Conservation (phyloP, 2,113 vertebrate genomes). For the Nematolebias whitei region DNA sequence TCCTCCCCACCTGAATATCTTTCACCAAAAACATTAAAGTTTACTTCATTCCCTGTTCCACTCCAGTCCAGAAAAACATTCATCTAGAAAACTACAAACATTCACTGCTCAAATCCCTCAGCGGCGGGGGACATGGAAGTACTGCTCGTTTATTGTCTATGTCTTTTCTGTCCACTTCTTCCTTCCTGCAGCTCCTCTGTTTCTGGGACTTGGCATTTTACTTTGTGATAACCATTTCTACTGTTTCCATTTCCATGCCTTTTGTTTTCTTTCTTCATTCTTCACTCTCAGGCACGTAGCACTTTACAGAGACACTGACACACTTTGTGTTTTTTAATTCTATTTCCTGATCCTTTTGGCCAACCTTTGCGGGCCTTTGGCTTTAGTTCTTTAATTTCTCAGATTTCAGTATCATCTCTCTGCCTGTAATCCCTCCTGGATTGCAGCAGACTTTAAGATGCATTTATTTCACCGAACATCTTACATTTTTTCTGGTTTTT, state of each 20-base stretch:
- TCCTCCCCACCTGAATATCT: too few species aligned
- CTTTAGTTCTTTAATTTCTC: conserved; percentile 55
- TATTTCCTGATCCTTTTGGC: conserved; percentile 16
- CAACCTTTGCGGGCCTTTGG: conserved; percentile 3
- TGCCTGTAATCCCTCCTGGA: conserved; percentile 35
- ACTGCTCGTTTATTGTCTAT: too few species aligned
- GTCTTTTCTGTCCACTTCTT: conserved; percentile 37
- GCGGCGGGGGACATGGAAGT: too few species aligned
- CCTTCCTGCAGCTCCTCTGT: conserved; percentile 89
- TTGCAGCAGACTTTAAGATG: conserved; percentile 40
- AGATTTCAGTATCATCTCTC: conserved; percentile 23
- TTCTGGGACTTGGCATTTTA: conserved; percentile 97
- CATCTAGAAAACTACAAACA: too few species aligned
- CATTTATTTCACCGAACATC: conserved; percentile 40
- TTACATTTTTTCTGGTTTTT: conserved; percentile 57
- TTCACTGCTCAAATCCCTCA: too few species aligned
- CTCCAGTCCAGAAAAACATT: too few species aligned
- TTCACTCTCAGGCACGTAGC: conserved; percentile 76
- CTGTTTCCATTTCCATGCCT: conserved; percentile 80
- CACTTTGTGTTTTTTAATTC: conserved; percentile 26
- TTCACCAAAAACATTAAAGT: too few species aligned
- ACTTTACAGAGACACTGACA: conserved; percentile 74
- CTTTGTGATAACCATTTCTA: conserved; percentile 96
- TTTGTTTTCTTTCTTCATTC: conserved; percentile 47
- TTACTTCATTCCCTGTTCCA: too few species aligned